phyloP scores from a whole-genome alignment of 2,888 invertebrate genomes.

The Platycheirus albimanus region DNA sequence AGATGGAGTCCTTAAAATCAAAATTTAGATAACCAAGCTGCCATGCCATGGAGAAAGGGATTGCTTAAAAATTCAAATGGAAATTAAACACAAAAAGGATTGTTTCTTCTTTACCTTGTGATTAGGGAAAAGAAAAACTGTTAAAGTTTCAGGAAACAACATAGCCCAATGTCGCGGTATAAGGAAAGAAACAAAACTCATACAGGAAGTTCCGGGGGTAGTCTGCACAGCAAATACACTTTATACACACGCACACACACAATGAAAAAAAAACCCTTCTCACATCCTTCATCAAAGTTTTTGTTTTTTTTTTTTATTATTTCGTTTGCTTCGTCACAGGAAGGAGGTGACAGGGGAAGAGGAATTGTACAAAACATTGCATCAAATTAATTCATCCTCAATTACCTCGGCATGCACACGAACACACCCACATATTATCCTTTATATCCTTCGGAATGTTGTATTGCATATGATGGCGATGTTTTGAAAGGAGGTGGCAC shows the following conservation, averaged over 20 bases:
- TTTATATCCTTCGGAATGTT: slow-evolving; percentile 7
- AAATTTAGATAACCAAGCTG: not conserved
- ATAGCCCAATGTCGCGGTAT: slow-evolving; percentile 30
- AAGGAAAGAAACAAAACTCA: slow-evolving; percentile 28
- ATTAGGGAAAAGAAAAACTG: slow-evolving; percentile 9
- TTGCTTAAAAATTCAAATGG: not conserved
- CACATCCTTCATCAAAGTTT: slow-evolving; percentile 62
- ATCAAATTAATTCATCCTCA: slow-evolving; percentile 66
- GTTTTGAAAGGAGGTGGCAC: not conserved
- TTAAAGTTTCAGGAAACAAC: slow-evolving; percentile 47
- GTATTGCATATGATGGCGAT: slow-evolving; percentile 15
- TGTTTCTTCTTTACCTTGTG: not conserved
- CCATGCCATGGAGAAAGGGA: not conserved
- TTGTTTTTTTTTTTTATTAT: slow-evolving; percentile 28
- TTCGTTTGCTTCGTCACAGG: slow-evolving; percentile 12
- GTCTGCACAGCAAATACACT: not conserved
- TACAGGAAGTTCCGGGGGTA: slow-evolving; percentile 33
- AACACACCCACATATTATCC: slow-evolving; percentile 4
- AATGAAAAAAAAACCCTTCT: not conserved
- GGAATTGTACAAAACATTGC: slow-evolving; percentile 35
- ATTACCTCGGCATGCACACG: slow-evolving; percentile 55
- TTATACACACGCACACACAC: not conserved
- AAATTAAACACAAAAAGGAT: slow-evolving; percentile 5
- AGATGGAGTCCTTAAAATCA: not conserved
- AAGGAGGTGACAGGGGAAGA: slow-evolving; percentile 20